Evolutionary conservation across 2,797 vertebrate species (phyloP), one percentile per base, ranked within the genome.

Genomic region (Tadarida brasiliensis): DNA sequence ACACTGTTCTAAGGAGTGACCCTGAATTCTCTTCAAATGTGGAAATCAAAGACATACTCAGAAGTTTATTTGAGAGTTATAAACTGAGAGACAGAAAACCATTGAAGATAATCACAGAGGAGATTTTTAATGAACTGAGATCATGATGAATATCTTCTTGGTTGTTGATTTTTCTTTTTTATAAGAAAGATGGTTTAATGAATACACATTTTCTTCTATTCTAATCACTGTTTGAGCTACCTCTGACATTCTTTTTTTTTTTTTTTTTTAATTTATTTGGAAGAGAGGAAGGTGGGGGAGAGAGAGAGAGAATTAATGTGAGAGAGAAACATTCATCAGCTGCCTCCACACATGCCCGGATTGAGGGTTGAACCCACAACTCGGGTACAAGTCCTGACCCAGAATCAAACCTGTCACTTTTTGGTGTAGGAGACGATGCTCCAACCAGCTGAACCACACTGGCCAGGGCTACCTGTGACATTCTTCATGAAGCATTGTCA

Each of bases 21-120:
- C 59, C 16, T 54, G 61, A 73, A 57, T 95, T 96, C 67, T 77
- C 83, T 90, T 67, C 39, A 93, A 84, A 94, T 82, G 16, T 68
- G 4, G 74, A 95, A 96, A 85, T 92, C 28, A 87, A 74, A 95
- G 59, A n/a, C 44, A 54, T 73, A 76, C 39, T 63, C 49, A 93
- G 73, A 80, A 93, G 35, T 59, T 63, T 28, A 51, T 20, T 7
- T 87, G 33, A 78, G 16, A 68, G 10, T n/a, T 89, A 47, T 54
- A 86, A 84, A 86, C 17, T 71, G n/a, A 86, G 20, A 94, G 39
- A 44, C 12, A 30, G 56, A 92, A 73, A 87, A 2, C 14, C 28
- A 91, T 5, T 49, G 8, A 59, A 39, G 5, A 74, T 74, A 86
- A 59, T 77, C 44, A 51, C 16, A 81, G 74, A 68, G 61, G 68